Evolutionary conservation across 2,888 invertebrate genomes (phyloP).

Genomic region (Rapana venosa): DNA sequence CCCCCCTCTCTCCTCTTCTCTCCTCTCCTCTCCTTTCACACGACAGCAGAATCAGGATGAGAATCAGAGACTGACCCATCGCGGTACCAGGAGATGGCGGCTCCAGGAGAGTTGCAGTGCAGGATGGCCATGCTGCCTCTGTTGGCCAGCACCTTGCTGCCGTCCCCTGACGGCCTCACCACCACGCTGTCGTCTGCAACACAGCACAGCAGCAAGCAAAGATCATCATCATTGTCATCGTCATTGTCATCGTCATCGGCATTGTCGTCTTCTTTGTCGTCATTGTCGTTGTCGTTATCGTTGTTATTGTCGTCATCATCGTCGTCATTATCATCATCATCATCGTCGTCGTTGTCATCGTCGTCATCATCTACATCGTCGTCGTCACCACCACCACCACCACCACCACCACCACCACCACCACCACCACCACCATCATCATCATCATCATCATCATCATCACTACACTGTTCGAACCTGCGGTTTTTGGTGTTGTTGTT

Average conservation of each 20-base stretch:
- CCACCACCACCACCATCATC: slow-evolving; percentile 16
- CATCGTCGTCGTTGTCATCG: not conserved
- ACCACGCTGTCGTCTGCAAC: slow-evolving; percentile 35
- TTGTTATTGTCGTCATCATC: not conserved
- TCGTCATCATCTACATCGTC: not conserved
- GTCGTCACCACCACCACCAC: not conserved
- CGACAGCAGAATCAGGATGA: too few species aligned
- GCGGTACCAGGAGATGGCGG: slow-evolving; percentile 46
- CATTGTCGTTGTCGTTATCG: not conserved
- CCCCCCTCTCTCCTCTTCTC: too few species aligned
- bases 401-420: slow-evolving; percentile 19
- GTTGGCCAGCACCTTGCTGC: slow-evolving; percentile 33
- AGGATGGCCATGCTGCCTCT: slow-evolving; percentile 38
- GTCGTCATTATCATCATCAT: not conserved
- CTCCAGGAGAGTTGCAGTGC: slow-evolving; percentile 35
- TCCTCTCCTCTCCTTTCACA: too few species aligned
- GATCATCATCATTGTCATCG: not conserved
- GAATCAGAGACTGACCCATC: slow-evolving; percentile 42
- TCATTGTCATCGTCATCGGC: not conserved
- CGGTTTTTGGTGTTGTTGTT: too few species aligned
- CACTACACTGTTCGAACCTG: too few species aligned
- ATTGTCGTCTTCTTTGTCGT: not conserved
- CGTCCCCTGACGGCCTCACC: slow-evolving; percentile 30
- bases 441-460: slow-evolving; percentile 11
- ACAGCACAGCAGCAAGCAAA: too few species aligned